Conservation (phyloP, 2,888 invertebrate genomes). For the Sphinx pinastri region DNA sequence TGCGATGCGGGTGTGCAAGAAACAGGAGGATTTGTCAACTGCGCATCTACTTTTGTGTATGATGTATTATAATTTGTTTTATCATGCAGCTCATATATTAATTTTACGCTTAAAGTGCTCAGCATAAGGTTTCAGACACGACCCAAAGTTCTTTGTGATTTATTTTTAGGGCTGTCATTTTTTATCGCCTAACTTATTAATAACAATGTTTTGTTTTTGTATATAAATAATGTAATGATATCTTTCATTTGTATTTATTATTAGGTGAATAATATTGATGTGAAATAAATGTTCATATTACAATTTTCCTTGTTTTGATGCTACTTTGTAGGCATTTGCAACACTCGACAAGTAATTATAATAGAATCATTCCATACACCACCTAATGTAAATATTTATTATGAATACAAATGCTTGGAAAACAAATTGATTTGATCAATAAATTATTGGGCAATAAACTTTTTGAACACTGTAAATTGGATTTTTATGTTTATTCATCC, state of each 20-base stretch:
- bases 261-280: conserved; percentile 14
- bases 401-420: neutral
- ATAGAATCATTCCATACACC: neutral
- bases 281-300: conserved; percentile 27
- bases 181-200: conserved; percentile 41
- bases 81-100: neutral
- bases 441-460: neutral
- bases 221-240: conserved; percentile 40
- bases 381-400: neutral
- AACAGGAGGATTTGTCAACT: no score
- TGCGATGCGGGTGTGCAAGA: no score
- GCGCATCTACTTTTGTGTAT: no score
- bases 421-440: neutral
- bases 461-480: conserved; percentile 5
- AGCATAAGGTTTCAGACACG: conserved; percentile 14
- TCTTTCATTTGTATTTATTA: conserved; percentile 33
- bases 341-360: neutral
- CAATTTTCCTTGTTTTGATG: conserved; percentile 12
- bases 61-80: neutral
- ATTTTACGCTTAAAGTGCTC: neutral
- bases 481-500: neutral
- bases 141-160: conserved; percentile 43
- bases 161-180: conserved; percentile 50
- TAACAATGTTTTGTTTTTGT: conserved; percentile 43
- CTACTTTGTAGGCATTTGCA: neutral